Conservation (phyloP, 2,113 vertebrate genomes). For the Xenopus tropicalis region UCB_Xtro_10.0 CM004445.2:121963001-121963500, state of each 20-base stretch:
- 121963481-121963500: background rate
- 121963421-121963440: no score
- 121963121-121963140: slow-evolving; percentile 58
- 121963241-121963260: slow-evolving; percentile 25
- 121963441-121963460: background rate
- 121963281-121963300: background rate
- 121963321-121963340: background rate
- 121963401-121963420: no score
- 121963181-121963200: slow-evolving; percentile 50
- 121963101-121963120: slow-evolving; percentile 68
- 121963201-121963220: slow-evolving; percentile 42
- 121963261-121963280: slow-evolving; percentile 12
- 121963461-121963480: background rate
- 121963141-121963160: slow-evolving; percentile 65
- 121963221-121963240: slow-evolving; percentile 22
- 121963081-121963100: slow-evolving; percentile 55
- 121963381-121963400: no score
- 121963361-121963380: no score
- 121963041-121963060: slow-evolving; percentile 45
- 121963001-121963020: slow-evolving; percentile 41
- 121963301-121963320: no score
- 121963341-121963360: no score
- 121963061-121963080: slow-evolving; percentile 59
- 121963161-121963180: slow-evolving; percentile 58
- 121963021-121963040: slow-evolving; percentile 52